Evolutionary conservation across 1,140 invertebrate species (phyloP).

Genomic region (Bactericera cockerelli): DNA sequence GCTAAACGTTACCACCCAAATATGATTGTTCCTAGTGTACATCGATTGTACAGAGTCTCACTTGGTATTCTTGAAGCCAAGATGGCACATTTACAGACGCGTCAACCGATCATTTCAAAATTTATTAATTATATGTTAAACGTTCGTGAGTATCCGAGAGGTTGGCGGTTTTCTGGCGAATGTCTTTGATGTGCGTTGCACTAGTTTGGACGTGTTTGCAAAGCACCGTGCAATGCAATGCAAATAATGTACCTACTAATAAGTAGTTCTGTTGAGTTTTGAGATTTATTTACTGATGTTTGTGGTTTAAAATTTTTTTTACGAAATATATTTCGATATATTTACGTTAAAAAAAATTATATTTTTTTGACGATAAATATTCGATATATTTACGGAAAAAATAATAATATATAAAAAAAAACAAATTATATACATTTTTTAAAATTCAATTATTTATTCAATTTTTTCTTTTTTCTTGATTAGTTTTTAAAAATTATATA

Average conservation of each 20-base stretch:
- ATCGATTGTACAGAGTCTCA: no score
- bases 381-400: slow-evolving; percentile 2
- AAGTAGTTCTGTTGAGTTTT: slow-evolving; percentile 1
- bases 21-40: no score
- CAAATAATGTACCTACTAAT: slow-evolving; percentile 9
- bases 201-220: slow-evolving; percentile 9
- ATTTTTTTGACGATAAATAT: slow-evolving; percentile 7
- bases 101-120: no score
- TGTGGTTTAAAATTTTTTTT: not conserved
- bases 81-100: no score
- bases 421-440: slow-evolving; percentile 8
- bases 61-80: no score
- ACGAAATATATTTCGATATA: slow-evolving; percentile 6
- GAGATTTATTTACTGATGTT: slow-evolving; percentile 1
- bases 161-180: not conserved
- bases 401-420: slow-evolving; percentile 6
- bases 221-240: slow-evolving; percentile 9
- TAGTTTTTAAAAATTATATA: slow-evolving; percentile 9
- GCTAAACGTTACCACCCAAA: no score
- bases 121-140: not conserved
- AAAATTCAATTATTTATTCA: slow-evolving; percentile 4
- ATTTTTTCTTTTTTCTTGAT: not conserved
- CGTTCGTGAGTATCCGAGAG: not conserved
- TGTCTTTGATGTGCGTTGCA: no score
- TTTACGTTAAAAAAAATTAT: not conserved